Conservation (phyloP, 2,888 invertebrate species). For the Pogonocherus hispidulus region DNA sequence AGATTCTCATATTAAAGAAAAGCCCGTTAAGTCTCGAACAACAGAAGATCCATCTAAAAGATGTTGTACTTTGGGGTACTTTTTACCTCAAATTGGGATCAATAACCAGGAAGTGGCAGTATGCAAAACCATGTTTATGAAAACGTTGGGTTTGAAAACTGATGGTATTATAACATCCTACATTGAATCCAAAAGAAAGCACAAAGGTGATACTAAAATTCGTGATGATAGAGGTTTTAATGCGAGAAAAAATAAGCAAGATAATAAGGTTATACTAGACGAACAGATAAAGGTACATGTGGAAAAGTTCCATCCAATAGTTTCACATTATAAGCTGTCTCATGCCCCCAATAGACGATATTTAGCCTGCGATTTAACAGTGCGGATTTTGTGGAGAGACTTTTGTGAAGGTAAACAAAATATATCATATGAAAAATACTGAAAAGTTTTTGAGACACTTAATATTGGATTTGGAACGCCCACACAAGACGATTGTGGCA, state of each 20-base stretch:
- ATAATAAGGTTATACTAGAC: constrained; percentile 9
- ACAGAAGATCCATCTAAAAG: no score
- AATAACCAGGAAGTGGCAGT: no score
- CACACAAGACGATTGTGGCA: constrained; percentile 32
- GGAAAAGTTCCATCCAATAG: constrained; percentile 33
- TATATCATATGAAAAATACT: constrained; percentile 37
- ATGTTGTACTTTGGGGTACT: no score
- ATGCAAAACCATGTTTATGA: constrained; percentile 17
- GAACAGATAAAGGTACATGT: constrained; percentile 29
- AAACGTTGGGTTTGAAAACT: constrained; percentile 33
- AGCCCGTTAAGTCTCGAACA: no score
- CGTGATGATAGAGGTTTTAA: constrained; percentile 2
- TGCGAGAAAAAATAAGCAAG: constrained; percentile 21
- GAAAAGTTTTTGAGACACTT: constrained; percentile 21
- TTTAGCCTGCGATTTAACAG: constrained; percentile 19
- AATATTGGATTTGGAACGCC: constrained; percentile 38
- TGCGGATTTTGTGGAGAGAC: constrained; percentile 34
- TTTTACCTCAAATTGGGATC: no score
- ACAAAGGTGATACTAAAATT: neutral
- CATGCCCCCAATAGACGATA: constrained; percentile 32
- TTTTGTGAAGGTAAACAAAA: constrained; percentile 27
- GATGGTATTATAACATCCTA: constrained; percentile 37
- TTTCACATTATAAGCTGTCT: constrained; percentile 33
- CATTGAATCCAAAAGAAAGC: constrained; percentile 27
- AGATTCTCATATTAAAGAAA: no score